phyloP scores from a whole-genome alignment of 2,113 vertebrate species.

The Microcebus jonahi region DNA sequence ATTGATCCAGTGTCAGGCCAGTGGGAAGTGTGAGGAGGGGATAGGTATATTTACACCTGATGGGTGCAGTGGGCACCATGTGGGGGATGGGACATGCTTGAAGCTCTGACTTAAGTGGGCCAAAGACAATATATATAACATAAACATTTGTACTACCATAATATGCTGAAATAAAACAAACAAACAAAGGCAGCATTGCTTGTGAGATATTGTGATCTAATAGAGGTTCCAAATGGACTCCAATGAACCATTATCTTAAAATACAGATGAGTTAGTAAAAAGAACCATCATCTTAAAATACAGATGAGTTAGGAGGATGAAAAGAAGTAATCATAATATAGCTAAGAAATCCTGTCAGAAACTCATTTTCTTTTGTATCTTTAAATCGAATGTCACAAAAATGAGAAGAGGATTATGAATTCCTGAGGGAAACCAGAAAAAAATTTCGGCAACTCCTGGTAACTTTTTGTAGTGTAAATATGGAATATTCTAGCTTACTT shows the following conservation, averaged over 20 bases:
- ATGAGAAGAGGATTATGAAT: neutral
- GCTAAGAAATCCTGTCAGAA: conserved; percentile 1
- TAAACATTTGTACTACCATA: too few species aligned
- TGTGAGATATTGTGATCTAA: neutral
- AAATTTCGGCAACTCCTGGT: neutral
- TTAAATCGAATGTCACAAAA: neutral
- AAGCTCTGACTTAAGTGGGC: too few species aligned
- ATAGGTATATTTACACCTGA: too few species aligned
- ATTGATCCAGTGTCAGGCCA: too few species aligned
- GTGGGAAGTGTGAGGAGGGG: too few species aligned
- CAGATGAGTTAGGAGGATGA: neutral
- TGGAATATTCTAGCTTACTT: neutral
- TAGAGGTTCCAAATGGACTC: neutral
- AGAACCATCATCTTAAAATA: neutral
- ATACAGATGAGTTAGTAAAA: neutral
- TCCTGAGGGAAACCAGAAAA: neutral
- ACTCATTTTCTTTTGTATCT: neutral
- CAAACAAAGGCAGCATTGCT: too few species aligned
- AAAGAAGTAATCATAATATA: conserved; percentile 34
- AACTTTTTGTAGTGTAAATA: neutral
- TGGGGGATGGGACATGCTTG: too few species aligned
- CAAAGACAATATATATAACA: too few species aligned
- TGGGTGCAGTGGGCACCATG: too few species aligned
- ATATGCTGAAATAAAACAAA: too few species aligned
- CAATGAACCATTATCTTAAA: neutral